phyloP scores from a whole-genome alignment of 2,888 invertebrate species.

The Drosophila nigritarsus region DNA sequence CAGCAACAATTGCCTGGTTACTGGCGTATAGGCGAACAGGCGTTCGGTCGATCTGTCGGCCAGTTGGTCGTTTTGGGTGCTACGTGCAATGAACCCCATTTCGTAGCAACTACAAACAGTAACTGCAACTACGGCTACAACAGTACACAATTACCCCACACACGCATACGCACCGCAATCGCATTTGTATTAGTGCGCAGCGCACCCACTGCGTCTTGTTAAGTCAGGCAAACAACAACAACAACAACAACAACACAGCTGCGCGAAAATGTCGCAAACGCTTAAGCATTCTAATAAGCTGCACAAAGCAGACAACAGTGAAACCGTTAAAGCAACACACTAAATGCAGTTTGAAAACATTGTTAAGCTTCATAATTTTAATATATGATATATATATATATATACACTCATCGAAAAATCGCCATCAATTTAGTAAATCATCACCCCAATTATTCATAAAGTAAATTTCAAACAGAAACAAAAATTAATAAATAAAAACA shows the following conservation, averaged over 20 bases:
- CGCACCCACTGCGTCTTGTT: slow-evolving; percentile 54
- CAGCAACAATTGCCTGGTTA: slow-evolving; percentile 34
- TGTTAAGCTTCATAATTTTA: not conserved
- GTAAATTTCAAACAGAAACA: too few relatives aligned
- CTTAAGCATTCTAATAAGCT: slow-evolving; percentile 54
- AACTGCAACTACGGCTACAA: slow-evolving; percentile 45
- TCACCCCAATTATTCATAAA: too few relatives aligned
- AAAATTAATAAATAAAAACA: too few relatives aligned
- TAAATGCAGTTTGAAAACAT: not conserved
- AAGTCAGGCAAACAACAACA: slow-evolving; percentile 14
- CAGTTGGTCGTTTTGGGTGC: slow-evolving; percentile 56
- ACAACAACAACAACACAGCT: slow-evolving; percentile 22
- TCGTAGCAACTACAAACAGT: slow-evolving; percentile 27
- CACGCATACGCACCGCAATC: slow-evolving; percentile 17
- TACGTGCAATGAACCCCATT: slow-evolving; percentile 78
- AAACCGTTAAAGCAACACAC: too few relatives aligned
- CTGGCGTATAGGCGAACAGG: slow-evolving; percentile 18
- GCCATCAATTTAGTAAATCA: too few relatives aligned
- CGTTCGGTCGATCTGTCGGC: slow-evolving; percentile 39
- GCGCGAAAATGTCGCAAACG: slow-evolving; percentile 49
- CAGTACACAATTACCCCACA: slow-evolving; percentile 49
- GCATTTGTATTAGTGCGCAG: slow-evolving; percentile 24
- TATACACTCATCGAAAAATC: not conserved
- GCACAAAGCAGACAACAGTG: not conserved
- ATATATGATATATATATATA: not conserved